A percentile compares a stretch with the other conserved stretches of the same genome.
These are phyloP conservation scores for Octomys mimax DNA, from an alignment of 2,797 vertebrate genomes.

Conservation along the genomic window DNA sequence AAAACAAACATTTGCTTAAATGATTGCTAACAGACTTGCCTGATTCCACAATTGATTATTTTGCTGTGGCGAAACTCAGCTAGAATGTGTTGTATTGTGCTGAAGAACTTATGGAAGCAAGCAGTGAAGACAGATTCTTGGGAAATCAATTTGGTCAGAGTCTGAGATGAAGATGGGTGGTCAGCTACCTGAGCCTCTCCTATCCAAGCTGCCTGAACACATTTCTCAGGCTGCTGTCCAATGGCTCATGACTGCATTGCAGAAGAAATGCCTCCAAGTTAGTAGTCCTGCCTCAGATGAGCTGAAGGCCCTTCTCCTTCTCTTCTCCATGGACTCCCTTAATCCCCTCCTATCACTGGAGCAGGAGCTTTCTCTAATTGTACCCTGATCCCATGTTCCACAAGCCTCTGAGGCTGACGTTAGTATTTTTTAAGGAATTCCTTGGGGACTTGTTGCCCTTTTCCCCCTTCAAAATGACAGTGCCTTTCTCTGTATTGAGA, in stretches of 20 bases:
- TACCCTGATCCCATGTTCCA: fast-evolving
- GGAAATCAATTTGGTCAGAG: neutral
- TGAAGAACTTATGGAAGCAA: neutral
- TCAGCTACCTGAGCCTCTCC: neutral
- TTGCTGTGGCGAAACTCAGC: neutral
- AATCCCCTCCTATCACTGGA: neutral
- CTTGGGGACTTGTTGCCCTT: neutral
- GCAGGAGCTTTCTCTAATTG: neutral
- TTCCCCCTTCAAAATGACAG: neutral
- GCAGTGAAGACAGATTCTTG: neutral
- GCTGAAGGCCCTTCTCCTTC: neutral
- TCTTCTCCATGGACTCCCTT: neutral
- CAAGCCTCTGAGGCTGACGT: neutral
- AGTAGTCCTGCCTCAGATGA: slow-evolving; percentile 42
- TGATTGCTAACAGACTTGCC: neutral
- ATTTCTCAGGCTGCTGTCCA: slow-evolving; percentile 39
- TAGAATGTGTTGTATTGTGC: neutral
- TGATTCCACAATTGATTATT: neutral
- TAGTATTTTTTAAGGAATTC: neutral
- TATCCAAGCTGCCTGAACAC: neutral
- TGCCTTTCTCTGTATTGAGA: neutral
- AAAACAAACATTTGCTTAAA: neutral
- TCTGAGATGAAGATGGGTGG: neutral
- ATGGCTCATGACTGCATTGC: neutral
- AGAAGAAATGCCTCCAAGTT: slow-evolving; percentile 33